Conservation (phyloP, 2,113 vertebrate genomes). For the Chinchilla lanigera region DNA sequence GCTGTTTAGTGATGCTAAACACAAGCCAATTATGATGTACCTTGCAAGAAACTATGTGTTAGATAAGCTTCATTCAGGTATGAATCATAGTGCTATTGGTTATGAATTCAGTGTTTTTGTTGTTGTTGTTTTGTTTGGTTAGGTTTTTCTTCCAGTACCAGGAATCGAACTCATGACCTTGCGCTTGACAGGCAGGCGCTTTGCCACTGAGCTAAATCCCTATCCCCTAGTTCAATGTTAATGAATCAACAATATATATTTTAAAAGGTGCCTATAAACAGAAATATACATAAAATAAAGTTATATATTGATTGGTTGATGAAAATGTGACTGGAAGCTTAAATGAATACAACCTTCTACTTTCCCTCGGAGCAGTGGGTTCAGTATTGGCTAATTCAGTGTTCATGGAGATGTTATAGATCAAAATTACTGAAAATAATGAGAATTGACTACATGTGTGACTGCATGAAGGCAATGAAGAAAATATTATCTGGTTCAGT, state of each 20-base stretch:
- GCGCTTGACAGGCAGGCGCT: no score
- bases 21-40: not conserved
- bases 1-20: not conserved
- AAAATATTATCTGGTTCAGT: conserved; percentile 36
- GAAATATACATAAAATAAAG: conserved; percentile 23
- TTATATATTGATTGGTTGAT: not conserved
- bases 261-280: conserved; percentile 19
- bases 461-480: not conserved
- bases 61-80: not conserved
- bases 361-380: not conserved
- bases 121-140: no score
- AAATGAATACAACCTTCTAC: not conserved
- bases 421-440: not conserved
- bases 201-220: no score
- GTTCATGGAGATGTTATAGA: not conserved
- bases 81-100: not conserved
- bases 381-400: not conserved
- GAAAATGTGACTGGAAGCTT: conserved; percentile 29
- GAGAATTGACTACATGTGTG: not conserved
- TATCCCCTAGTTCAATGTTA: no score
- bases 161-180: no score
- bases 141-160: no score
- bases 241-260: conserved; percentile 32
- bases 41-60: not conserved
- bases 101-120: not conserved